Conservation (phyloP, 2,113 vertebrate species). For the Ptychochromis oligacanthus region DNA sequence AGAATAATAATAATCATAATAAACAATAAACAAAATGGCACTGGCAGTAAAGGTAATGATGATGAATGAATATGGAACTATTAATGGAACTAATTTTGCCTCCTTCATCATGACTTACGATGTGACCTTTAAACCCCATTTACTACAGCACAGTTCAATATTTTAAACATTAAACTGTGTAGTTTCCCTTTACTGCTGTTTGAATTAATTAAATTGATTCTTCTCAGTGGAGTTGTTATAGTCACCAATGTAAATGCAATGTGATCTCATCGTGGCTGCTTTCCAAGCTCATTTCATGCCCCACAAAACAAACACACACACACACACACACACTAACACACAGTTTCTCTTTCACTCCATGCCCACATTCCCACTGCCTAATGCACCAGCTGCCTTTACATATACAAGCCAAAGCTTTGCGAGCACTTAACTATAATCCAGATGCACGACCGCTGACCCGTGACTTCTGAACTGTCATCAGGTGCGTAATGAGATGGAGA, state of each 20-base stretch:
- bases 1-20: background rate
- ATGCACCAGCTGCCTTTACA: background rate
- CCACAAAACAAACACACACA: slow-evolving; percentile 45
- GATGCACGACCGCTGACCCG: background rate
- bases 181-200: background rate
- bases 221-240: background rate
- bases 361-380: background rate
- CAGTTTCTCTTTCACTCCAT: background rate
- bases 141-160: background rate
- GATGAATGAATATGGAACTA: background rate
- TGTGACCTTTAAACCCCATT: background rate
- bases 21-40: background rate
- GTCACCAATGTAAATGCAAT: slow-evolving; percentile 10
- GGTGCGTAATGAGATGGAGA: slow-evolving; percentile 95
- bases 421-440: background rate
- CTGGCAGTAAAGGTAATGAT: background rate
- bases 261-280: slow-evolving; percentile 42
- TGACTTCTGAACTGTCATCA: slow-evolving; percentile 52
- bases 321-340: background rate
- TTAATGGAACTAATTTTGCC: background rate
- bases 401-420: background rate
- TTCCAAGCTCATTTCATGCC: slow-evolving; percentile 60
- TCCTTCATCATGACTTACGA: background rate
- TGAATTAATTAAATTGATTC: slow-evolving; percentile 5
- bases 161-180: background rate